Conservation (phyloP, 2,113 vertebrate genomes). For the Syngnathoides biaculeatus region DNA sequence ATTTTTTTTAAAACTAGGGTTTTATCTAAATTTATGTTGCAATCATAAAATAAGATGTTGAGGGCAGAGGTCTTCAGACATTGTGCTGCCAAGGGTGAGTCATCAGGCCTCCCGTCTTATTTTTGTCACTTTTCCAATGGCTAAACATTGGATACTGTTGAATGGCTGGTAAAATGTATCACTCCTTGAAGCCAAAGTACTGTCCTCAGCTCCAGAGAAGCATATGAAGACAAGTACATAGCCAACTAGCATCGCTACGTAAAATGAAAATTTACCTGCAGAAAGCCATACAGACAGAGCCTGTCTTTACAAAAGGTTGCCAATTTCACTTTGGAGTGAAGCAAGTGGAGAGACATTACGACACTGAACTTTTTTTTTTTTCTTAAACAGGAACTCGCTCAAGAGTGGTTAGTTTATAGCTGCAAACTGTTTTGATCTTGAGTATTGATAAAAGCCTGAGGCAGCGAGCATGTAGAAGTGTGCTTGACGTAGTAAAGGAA, state of each 20-base stretch:
- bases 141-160: neutral
- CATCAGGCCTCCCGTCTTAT: neutral
- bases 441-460: slow-evolving; percentile 30
- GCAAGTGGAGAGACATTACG: slow-evolving; percentile 38
- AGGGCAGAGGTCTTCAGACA: neutral
- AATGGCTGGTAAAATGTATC: neutral
- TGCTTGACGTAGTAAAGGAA: slow-evolving; percentile 42
- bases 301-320: slow-evolving; percentile 13
- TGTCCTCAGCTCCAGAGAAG: neutral
- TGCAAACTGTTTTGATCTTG: slow-evolving; percentile 31
- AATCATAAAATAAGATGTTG: neutral
- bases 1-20: neutral
- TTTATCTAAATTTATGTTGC: neutral
- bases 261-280: neutral
- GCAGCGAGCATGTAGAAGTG: slow-evolving; percentile 40
- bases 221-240: neutral
- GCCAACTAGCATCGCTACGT: neutral
- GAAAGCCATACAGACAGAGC: neutral
- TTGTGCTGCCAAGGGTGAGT: neutral
- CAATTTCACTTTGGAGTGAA: slow-evolving; percentile 38
- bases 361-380: slow-evolving; percentile 20
- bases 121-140: neutral
- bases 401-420: slow-evolving; percentile 37
- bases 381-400: slow-evolving; percentile 13
- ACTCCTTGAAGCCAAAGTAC: neutral